phyloP scores from a whole-genome alignment of 92 coral and sea anemone species.

The Epizoanthus fatuus region DNA sequence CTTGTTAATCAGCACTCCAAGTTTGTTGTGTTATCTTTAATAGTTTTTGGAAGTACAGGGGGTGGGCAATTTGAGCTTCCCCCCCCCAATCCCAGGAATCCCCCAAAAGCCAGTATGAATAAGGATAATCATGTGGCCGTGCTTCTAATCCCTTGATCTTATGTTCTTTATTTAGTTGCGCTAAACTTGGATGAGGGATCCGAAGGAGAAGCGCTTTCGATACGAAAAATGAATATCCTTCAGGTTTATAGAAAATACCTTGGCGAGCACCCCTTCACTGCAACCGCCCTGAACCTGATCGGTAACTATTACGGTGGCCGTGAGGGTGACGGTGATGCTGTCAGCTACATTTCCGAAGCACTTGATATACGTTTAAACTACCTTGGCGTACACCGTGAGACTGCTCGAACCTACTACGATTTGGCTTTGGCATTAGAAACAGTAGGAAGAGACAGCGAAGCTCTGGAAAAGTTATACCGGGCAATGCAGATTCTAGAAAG shows the following conservation, averaged over 20 bases:
- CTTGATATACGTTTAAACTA: constrained; percentile 48
- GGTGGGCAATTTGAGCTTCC: too few relatives aligned
- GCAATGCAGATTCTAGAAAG: background rate
- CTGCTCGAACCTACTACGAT: constrained; percentile 65
- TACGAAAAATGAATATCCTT: constrained; percentile 34
- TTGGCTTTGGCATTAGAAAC: constrained; percentile 45
- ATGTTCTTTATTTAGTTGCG: background rate
- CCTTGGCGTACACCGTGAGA: constrained; percentile 65
- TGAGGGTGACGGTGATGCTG: constrained; percentile 20
- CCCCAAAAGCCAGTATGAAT: too few relatives aligned
- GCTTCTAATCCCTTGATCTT: background rate
- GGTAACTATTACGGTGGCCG: constrained; percentile 50
- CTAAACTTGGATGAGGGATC: constrained; percentile 1
- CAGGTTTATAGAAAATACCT: constrained; percentile 60
- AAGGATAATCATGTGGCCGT: too few relatives aligned
- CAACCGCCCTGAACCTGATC: constrained; percentile 65
- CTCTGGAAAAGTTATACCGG: background rate
- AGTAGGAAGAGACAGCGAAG: background rate
- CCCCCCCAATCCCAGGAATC: too few relatives aligned
- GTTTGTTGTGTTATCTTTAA: too few relatives aligned
- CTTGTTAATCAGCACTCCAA: too few relatives aligned
- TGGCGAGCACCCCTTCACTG: constrained; percentile 71
- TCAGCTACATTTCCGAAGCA: constrained; percentile 57
- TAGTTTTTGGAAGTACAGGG: too few relatives aligned
- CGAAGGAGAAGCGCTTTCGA: constrained; percentile 39